These are phyloP conservation scores for Dynastes hyllus DNA, from an alignment of 2,888 invertebrate species.

Conservation along the genomic window DNA sequence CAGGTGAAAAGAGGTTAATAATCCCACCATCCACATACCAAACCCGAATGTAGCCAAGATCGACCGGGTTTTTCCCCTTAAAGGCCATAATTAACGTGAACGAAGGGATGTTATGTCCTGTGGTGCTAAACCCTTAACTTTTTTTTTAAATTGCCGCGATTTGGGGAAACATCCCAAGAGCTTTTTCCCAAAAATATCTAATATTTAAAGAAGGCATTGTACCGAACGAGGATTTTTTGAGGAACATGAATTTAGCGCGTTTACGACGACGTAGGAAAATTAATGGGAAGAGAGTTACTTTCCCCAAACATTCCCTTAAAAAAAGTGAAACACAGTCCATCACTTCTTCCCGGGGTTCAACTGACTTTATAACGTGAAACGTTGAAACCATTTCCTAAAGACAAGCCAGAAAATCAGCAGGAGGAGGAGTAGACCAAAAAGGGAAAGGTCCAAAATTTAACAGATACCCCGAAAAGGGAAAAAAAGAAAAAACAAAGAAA, in stretches of 20 bases:
- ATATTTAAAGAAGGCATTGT: background rate
- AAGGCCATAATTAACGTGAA: conserved; percentile 19
- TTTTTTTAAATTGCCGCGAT: conserved; percentile 27
- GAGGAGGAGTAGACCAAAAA: conserved; percentile 49
- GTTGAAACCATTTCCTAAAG: conserved; percentile 35
- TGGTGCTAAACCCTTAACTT: conserved; percentile 24
- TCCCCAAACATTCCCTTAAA: background rate
- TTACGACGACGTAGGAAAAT: no score
- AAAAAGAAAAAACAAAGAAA: background rate
- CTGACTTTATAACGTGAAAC: background rate
- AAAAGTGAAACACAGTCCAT: background rate
- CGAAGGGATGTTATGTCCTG: conserved; percentile 34
- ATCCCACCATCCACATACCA: conserved; percentile 38
- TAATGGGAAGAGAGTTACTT: background rate
- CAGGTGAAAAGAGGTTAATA: no score
- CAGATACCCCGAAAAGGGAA: conserved; percentile 50
- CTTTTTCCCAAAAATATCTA: conserved; percentile 13
- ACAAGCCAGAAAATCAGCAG: conserved; percentile 47
- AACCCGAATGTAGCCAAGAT: conserved; percentile 42
- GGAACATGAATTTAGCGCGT: conserved; percentile 14
- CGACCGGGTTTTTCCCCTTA: conserved; percentile 39
- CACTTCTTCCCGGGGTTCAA: background rate
- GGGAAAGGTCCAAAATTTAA: conserved; percentile 52
- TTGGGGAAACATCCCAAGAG: conserved; percentile 8
- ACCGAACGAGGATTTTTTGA: conserved; percentile 10